Evolutionary conservation across 2,888 invertebrate species (phyloP).

Genomic region (Sericinus montela): DNA sequence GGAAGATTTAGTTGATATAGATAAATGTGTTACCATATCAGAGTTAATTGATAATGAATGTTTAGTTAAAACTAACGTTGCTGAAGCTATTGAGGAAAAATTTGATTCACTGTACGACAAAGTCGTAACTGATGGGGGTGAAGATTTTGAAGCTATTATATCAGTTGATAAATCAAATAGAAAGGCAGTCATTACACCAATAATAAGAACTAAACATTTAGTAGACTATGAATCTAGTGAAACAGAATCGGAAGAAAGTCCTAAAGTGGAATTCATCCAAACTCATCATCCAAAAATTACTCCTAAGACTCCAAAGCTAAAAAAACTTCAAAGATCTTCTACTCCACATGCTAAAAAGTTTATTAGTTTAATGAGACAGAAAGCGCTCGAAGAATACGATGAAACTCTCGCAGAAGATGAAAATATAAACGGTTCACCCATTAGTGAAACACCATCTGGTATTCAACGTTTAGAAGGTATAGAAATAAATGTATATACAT

Average conservation of each 20-base stretch:
- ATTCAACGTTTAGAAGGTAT: slow-evolving; percentile 17
- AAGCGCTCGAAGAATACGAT: slow-evolving; percentile 48
- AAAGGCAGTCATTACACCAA: slow-evolving; percentile 65
- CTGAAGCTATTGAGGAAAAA: slow-evolving; percentile 44
- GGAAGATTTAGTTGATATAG: slow-evolving; percentile 56
- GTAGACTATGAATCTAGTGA: slow-evolving; percentile 68
- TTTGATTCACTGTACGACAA: slow-evolving; percentile 63
- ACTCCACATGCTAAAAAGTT: slow-evolving; percentile 66
- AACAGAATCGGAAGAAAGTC: slow-evolving; percentile 40
- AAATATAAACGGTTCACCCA: slow-evolving; percentile 32
- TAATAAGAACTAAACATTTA: slow-evolving; percentile 50
- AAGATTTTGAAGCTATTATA: slow-evolving; percentile 51
- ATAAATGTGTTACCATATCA: slow-evolving; percentile 60
- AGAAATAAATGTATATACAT: no score
- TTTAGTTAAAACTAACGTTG: slow-evolving; percentile 25
- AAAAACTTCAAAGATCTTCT: slow-evolving; percentile 45
- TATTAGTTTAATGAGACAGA: slow-evolving; percentile 46
- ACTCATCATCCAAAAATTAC: slow-evolving; percentile 45
- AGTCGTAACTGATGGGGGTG: slow-evolving; percentile 34
- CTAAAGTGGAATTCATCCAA: slow-evolving; percentile 27
- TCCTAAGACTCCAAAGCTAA: slow-evolving; percentile 51
- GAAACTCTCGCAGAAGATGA: slow-evolving; percentile 36
- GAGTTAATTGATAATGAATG: slow-evolving; percentile 44
- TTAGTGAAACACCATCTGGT: slow-evolving; percentile 22
- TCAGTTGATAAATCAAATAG: slow-evolving; percentile 50